Evolutionary conservation across 2,797 vertebrate species (phyloP).

Genomic region (Arnoldichthys spilopterus): DNA sequence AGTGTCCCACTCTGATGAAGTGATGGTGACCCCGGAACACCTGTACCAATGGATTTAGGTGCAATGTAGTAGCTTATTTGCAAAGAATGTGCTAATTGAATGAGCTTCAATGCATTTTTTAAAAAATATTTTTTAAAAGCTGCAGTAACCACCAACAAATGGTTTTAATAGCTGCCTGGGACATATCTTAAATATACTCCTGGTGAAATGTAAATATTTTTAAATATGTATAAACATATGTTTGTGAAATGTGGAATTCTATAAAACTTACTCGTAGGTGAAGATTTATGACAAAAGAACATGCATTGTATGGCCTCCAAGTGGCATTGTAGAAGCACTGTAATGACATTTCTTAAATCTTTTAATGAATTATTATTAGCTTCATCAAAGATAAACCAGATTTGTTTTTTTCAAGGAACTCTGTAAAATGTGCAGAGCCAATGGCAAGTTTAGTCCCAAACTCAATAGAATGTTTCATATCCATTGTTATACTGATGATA

Average conservation of each 20-base stretch:
- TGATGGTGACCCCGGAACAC: not conserved
- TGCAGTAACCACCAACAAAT: not conserved
- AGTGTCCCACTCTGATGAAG: not conserved
- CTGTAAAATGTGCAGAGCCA: not conserved
- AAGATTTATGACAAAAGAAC: constrained; percentile 13
- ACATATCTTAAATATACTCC: not conserved
- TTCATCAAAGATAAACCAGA: not conserved
- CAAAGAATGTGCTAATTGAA: too few relatives aligned
- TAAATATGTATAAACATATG: too few relatives aligned
- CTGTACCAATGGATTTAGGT: not conserved
- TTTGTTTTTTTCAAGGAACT: not conserved
- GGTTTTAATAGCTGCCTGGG: not conserved
- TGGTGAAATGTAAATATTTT: not conserved
- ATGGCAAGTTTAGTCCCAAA: not conserved
- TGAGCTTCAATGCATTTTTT: too few relatives aligned
- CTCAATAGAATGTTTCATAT: not conserved
- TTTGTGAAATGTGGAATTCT: too few relatives aligned
- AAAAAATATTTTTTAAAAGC: too few relatives aligned
- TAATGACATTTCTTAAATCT: not conserved
- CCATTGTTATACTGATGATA: not conserved
- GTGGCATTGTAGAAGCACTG: not conserved
- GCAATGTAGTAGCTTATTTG: not conserved
- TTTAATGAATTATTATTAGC: constrained; percentile 6
- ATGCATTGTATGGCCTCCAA: not conserved
- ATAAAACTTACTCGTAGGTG: too few relatives aligned